Evolutionary conservation across 2,797 vertebrate genomes (phyloP).

Genomic region (Kryptolebias ocellatus): DNA sequence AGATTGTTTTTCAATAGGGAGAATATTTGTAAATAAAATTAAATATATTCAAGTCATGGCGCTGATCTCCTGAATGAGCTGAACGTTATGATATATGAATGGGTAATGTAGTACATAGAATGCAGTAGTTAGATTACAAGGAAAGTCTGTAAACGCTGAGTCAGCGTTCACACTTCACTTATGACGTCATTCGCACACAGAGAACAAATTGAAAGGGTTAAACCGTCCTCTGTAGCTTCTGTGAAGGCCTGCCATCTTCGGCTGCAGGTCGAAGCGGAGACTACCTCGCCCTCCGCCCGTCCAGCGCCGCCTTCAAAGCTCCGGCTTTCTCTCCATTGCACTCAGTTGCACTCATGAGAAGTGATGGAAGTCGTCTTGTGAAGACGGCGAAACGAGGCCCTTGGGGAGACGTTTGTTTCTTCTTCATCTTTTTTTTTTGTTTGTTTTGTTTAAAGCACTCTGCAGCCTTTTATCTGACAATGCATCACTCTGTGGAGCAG

Average conservation of each 20-base stretch:
- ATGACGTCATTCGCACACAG: no score
- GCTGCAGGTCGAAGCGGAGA: not conserved
- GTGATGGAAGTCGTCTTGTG: slow-evolving; percentile 14
- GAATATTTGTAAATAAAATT: no score
- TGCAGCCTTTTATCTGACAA: slow-evolving; percentile 2
- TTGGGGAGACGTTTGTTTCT: slow-evolving; percentile 12
- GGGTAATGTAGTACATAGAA: no score
- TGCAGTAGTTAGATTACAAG: not conserved
- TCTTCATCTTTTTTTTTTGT: not conserved
- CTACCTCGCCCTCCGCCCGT: not conserved
- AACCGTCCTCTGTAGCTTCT: not conserved
- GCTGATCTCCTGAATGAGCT: no score
- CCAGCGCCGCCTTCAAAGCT: slow-evolving; percentile 2
- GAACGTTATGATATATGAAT: no score
- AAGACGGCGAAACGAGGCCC: slow-evolving; percentile 5
- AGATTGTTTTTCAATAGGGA: no score
- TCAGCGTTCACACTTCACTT: no score
- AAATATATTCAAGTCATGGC: no score
- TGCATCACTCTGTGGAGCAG: not conserved
- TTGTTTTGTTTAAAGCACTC: not conserved
- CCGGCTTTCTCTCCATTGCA: not conserved
- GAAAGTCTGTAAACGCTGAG: not conserved
- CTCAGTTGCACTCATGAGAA: slow-evolving; percentile 12
- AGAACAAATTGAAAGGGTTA: no score
- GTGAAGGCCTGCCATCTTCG: not conserved